Evolutionary conservation across 2,888 invertebrate genomes (phyloP).

Genomic region (Metalampra italica): DNA sequence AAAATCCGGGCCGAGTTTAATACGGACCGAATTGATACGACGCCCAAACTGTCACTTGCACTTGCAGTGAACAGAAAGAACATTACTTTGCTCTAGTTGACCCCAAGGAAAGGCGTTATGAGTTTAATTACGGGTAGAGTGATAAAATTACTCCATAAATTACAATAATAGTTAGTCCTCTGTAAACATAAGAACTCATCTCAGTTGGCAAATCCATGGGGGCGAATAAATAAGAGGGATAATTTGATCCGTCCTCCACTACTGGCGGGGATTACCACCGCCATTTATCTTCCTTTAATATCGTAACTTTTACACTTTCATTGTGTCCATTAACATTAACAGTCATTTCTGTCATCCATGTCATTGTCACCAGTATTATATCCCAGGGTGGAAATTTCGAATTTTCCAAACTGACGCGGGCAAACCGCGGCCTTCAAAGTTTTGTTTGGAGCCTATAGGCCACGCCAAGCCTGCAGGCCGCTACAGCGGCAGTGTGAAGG

Average conservation of each 20-base stretch:
- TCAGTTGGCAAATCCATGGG: not conserved
- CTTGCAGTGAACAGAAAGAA: no score
- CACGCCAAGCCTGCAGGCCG: no score
- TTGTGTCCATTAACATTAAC: not conserved
- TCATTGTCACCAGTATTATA: no score
- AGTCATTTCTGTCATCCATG: not conserved
- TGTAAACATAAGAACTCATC: not conserved
- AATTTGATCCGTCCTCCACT: not conserved
- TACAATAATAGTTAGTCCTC: not conserved
- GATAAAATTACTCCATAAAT: not conserved
- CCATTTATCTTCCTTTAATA: slow-evolving; percentile 2
- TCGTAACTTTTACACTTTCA: not conserved
- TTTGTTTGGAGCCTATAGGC: no score
- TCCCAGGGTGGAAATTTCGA: no score
- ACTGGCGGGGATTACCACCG: not conserved
- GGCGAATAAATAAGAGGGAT: slow-evolving; percentile 3
- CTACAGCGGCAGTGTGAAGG: not conserved
- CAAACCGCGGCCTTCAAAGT: no score
- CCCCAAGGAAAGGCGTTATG: no score
- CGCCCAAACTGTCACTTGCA: no score
- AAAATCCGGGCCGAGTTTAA: no score
- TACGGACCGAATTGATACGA: no score
- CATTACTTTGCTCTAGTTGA: no score
- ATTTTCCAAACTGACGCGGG: no score
- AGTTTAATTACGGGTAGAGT: slow-evolving; percentile 1